Evolutionary conservation across 2,113 vertebrate species (phyloP).

Genomic region (Podarcis cretensis): DNA sequence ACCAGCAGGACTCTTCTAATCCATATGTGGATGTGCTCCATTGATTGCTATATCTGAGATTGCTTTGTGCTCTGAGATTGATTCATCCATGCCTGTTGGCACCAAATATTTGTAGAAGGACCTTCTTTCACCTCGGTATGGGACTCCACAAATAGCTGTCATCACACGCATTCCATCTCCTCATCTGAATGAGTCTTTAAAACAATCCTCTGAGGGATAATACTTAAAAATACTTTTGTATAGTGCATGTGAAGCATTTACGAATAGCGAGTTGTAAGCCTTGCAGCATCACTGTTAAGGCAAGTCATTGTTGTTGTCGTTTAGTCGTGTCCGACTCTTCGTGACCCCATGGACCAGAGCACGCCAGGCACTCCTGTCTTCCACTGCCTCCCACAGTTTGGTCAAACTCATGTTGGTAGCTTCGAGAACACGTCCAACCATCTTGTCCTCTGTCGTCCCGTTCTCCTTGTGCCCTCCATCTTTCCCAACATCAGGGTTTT

Average conservation of each 20-base stretch:
- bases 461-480: too few relatives aligned
- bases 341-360: too few relatives aligned
- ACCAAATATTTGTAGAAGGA: neutral
- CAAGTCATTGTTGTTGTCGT: too few relatives aligned
- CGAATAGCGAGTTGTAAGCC: neutral
- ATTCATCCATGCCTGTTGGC: too few relatives aligned
- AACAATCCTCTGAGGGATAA: neutral
- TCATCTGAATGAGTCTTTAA: too few relatives aligned
- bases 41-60: neutral
- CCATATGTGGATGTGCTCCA: neutral
- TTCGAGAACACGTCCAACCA: too few relatives aligned
- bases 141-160: neutral
- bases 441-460: too few relatives aligned
- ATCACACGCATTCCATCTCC: neutral
- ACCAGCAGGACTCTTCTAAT: neutral
- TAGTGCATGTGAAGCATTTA: neutral
- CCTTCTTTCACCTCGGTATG: neutral
- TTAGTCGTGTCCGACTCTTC: too few relatives aligned
- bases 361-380: too few relatives aligned
- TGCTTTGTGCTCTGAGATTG: neutral
- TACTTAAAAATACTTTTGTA: neutral
- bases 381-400: too few relatives aligned
- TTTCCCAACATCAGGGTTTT: too few relatives aligned
- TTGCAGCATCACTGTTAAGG: neutral
- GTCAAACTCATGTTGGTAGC: too few relatives aligned